phyloP scores from a whole-genome alignment of 2,888 invertebrate genomes.

The Chrysolina oricalcia region DNA sequence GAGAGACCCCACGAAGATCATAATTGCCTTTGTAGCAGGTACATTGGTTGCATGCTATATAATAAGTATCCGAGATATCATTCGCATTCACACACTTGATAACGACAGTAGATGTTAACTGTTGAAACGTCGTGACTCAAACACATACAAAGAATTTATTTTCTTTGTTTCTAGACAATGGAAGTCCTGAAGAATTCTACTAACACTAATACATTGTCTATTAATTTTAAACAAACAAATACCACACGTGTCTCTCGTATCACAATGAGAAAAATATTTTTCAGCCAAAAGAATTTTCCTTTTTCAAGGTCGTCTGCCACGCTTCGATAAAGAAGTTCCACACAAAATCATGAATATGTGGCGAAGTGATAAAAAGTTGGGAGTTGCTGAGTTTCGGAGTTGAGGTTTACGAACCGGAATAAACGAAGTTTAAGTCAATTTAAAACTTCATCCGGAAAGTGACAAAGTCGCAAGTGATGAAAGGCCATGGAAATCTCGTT shows the following conservation, averaged over 20 bases:
- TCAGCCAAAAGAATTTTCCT: neutral
- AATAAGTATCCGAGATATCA: too few species aligned
- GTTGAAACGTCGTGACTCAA: too few species aligned
- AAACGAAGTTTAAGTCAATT: constrained; percentile 27
- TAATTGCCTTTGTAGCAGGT: too few species aligned
- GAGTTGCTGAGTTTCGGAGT: neutral
- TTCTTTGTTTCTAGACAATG: too few species aligned
- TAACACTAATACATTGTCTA: too few species aligned
- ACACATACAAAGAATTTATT: too few species aligned
- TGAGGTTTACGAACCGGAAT: constrained; percentile 18
- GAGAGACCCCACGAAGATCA: too few species aligned
- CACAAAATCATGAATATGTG: constrained; percentile 19
- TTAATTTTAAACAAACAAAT: neutral
- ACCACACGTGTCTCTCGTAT: neutral
- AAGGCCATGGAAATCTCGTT: neutral
- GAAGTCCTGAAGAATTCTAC: too few species aligned
- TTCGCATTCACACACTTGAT: too few species aligned
- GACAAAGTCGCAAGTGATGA: constrained; percentile 5
- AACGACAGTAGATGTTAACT: too few species aligned
- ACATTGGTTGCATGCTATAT: too few species aligned
- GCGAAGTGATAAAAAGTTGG: constrained; percentile 1
- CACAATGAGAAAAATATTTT: too few species aligned
- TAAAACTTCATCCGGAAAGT: constrained; percentile 4
- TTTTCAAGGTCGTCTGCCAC: neutral
- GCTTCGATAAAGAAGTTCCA: neutral